Evolutionary conservation across 2,888 invertebrate species (phyloP), one percentile per base, ranked within the genome.

Genomic region (Protula sp.): DNA sequence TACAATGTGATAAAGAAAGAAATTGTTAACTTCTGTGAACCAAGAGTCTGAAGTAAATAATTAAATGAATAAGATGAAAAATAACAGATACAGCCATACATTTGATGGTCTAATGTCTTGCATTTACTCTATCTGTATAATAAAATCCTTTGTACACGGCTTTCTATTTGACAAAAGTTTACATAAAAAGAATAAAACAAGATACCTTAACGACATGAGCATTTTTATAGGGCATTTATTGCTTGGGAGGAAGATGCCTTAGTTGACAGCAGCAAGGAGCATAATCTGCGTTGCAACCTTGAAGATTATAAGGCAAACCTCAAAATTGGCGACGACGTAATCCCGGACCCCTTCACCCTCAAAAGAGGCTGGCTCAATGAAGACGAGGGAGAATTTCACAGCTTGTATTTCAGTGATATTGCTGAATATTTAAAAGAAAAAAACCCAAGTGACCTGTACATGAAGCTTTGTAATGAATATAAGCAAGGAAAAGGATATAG

Each of bases 401-500:
- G 45, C 27, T 26, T 55, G 5, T 45, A 9, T 38, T 38, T 38
- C 45, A 9, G n/a, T 14, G 45, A 38, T n/a, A 38, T 38, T 38
- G 9, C 45, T 38, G 45, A 38, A 14, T 38, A 38, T 38, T 38
- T 38, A n/a, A 38, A 38, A 38, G 9, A 14, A n/a, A 38, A 38
- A n/a, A 38, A 9, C 45, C n/a, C 45, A n/a, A 38, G n/a, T 38
- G 45, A 38, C 45, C 45, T 38, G 45, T n/a, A 14, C n/a, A 22
- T 38, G 4, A 55, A 24, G 45, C 26, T 55, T 4, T 22, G 9
- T 9, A 55, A 55, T 55, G 55, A 55, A 26, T 55, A 55, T 26
- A 55, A 55, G 45, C 55, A 45, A 26, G 55, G 38, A 4, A 55
- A 55, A 38, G 55, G 14, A 55, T 55, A 45, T 45, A 14, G 55